Percentiles rank a stretch among this genome's conserved stretches.
These are phyloP conservation scores for Orthosia gracilis DNA, from an alignment of 2,888 invertebrate genomes.

Conservation along the genomic window DNA sequence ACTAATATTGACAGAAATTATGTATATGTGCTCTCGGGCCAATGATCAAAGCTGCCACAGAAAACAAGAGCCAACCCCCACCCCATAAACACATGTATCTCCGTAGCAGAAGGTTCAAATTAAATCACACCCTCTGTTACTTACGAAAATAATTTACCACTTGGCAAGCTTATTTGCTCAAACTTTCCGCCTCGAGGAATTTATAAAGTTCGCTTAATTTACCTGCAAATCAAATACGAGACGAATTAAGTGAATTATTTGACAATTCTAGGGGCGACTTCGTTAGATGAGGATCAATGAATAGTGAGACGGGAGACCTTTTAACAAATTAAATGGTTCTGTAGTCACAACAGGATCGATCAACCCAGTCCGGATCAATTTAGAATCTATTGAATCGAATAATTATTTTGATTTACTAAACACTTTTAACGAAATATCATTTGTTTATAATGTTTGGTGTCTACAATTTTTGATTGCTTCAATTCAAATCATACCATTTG, in stretches of 20 bases:
- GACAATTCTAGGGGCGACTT: slow-evolving; percentile 57
- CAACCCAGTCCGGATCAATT: slow-evolving; percentile 37
- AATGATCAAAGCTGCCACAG: slow-evolving; percentile 73
- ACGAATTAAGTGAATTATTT: slow-evolving; percentile 64
- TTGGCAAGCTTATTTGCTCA: slow-evolving; percentile 64
- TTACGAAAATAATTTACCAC: slow-evolving; percentile 61
- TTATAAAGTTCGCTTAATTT: slow-evolving; percentile 68
- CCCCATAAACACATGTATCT: slow-evolving; percentile 44
- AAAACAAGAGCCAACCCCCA: slow-evolving; percentile 37
- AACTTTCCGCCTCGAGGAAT: slow-evolving; percentile 66
- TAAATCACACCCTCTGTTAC: slow-evolving; percentile 26
- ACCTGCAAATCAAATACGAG: slow-evolving; percentile 69
- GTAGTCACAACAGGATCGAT: slow-evolving; percentile 42
- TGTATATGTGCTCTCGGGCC: slow-evolving; percentile 64
- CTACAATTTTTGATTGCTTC: slow-evolving; percentile 33
- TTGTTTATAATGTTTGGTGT: background rate
- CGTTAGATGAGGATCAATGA: slow-evolving; percentile 49
- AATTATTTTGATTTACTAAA: slow-evolving; percentile 36
- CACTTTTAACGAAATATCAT: background rate
- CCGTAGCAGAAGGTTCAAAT: slow-evolving; percentile 50
- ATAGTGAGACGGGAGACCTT: slow-evolving; percentile 42
- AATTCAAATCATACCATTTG: slow-evolving; percentile 36
- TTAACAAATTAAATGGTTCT: slow-evolving; percentile 51
- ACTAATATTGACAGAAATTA: slow-evolving; percentile 47
- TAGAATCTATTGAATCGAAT: slow-evolving; percentile 30